Conservation (phyloP, 1,140 invertebrate species). For the Amyelois transitella region DNA sequence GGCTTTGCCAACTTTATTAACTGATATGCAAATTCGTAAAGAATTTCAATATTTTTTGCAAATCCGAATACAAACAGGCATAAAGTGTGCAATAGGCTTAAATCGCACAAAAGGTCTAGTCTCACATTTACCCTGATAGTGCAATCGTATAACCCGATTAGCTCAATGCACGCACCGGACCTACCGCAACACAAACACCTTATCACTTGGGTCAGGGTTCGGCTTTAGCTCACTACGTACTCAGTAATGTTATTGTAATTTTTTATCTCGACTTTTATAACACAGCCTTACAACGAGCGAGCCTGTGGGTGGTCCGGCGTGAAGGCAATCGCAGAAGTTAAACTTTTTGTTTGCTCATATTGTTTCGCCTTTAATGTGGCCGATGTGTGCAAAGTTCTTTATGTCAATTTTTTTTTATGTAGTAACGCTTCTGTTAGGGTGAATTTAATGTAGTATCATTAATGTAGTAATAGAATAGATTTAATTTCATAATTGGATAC, state of each 20-base stretch:
- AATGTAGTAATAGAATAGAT: not conserved
- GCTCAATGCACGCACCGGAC: conserved; percentile 16
- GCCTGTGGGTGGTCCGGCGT: not conserved
- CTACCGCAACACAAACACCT: conserved; percentile 22
- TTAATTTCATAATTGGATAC: not conserved
- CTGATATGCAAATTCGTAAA: too few species aligned
- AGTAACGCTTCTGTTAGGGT: not conserved
- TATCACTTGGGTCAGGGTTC: conserved; percentile 20
- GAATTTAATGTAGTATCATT: not conserved
- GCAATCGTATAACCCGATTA: conserved; percentile 2
- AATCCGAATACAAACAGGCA: too few species aligned
- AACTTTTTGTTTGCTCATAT: not conserved
- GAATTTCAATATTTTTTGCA: too few species aligned
- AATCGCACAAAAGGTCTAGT: too few species aligned
- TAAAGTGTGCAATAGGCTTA: too few species aligned
- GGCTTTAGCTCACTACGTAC: conserved; percentile 2
- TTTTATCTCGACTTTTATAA: not conserved
- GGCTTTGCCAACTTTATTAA: too few species aligned
- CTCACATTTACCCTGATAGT: too few species aligned
- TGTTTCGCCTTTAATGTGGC: not conserved
- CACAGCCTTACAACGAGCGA: not conserved
- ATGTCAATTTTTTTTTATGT: not conserved
- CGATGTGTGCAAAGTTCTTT: not conserved
- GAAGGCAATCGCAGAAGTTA: not conserved
- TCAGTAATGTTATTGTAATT: conserved; percentile 8